phyloP scores from a whole-genome alignment of 2,888 invertebrate genomes.

The Drosophila tanythrix region DNA sequence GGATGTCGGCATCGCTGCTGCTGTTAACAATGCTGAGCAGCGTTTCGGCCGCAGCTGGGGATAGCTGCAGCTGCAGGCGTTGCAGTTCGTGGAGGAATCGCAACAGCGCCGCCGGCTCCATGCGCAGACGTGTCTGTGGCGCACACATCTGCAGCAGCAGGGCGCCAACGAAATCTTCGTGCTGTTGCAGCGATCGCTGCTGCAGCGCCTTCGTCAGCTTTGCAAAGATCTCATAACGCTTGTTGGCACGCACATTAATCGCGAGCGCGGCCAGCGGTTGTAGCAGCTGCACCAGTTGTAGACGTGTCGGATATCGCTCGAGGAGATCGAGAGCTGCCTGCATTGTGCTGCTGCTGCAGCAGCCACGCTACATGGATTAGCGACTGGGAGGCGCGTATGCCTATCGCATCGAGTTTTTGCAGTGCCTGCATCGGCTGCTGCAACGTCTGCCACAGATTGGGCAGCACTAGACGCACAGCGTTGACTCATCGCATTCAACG shows the following conservation, averaged over 20 bases:
- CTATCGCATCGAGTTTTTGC: slow-evolving; percentile 73
- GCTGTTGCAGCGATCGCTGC: slow-evolving; percentile 84
- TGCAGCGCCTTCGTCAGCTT: slow-evolving; percentile 86
- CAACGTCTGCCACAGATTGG: slow-evolving; percentile 83
- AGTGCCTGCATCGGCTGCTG: slow-evolving; percentile 73
- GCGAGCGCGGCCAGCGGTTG: slow-evolving; percentile 86
- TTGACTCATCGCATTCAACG: slow-evolving; percentile 87
- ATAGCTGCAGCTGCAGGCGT: slow-evolving; percentile 84
- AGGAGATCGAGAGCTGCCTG: slow-evolving; percentile 56
- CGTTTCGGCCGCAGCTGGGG: slow-evolving; percentile 85
- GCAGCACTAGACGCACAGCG: slow-evolving; percentile 87
- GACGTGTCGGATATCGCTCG: slow-evolving; percentile 84
- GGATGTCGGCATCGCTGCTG: slow-evolving; percentile 30
- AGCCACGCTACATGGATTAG: slow-evolving; percentile 77
- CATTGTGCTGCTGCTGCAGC: slow-evolving; percentile 69
- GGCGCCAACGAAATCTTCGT: slow-evolving; percentile 87
- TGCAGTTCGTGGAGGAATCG: slow-evolving; percentile 85
- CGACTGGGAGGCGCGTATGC: slow-evolving; percentile 73
- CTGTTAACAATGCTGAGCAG: slow-evolving; percentile 68
- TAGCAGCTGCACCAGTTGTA: slow-evolving; percentile 86
- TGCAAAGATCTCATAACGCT: slow-evolving; percentile 85
- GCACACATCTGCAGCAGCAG: slow-evolving; percentile 86
- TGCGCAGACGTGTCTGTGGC: slow-evolving; percentile 84
- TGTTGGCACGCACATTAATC: slow-evolving; percentile 82
- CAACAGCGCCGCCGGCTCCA: slow-evolving; percentile 84